A percentile compares a stretch with the other conserved stretches of the same genome.
Evolutionary conservation across 1,140 invertebrate species (phyloP).

Genomic region (Aphelenchoides fujianensis): DNA sequence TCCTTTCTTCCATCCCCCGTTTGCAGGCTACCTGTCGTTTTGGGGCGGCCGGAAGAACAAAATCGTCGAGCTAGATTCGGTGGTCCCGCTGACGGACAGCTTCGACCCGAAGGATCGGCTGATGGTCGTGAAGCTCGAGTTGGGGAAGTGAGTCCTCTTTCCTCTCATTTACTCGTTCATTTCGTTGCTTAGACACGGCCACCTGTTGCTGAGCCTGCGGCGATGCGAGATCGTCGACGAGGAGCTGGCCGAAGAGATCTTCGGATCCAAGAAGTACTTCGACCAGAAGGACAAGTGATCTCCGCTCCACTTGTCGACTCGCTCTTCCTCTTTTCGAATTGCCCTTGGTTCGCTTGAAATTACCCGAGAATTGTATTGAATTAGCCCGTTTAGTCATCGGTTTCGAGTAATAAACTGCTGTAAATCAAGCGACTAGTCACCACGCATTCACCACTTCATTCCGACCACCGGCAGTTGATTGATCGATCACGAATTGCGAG

Average conservation of each 20-base stretch:
- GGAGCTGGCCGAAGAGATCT: background rate
- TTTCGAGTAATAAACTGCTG: background rate
- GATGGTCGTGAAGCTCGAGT: background rate
- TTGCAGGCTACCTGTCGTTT: conserved; percentile 22
- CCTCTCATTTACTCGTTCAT: background rate
- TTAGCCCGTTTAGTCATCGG: too few species aligned
- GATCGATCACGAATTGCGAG: background rate
- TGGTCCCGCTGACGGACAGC: conserved; percentile 17
- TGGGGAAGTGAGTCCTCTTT: conserved; percentile 7
- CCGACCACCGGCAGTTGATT: background rate
- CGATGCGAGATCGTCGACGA: conserved; percentile 13
- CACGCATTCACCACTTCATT: background rate
- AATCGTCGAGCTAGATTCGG: background rate
- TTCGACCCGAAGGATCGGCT: background rate
- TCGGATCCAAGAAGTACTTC: conserved; percentile 2
- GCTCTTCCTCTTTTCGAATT: too few species aligned
- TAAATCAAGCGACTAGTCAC: background rate
- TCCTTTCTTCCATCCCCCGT: background rate
- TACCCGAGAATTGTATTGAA: too few species aligned
- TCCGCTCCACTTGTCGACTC: too few species aligned
- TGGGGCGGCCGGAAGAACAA: conserved; percentile 18
- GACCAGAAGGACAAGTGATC: background rate
- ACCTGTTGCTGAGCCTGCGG: background rate
- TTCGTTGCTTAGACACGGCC: conserved; percentile 12
- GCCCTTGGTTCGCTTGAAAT: too few species aligned